These are phyloP conservation scores for Australoheros scitulus DNA, from an alignment of 2,113 vertebrate genomes.

Conservation along the genomic window DNA sequence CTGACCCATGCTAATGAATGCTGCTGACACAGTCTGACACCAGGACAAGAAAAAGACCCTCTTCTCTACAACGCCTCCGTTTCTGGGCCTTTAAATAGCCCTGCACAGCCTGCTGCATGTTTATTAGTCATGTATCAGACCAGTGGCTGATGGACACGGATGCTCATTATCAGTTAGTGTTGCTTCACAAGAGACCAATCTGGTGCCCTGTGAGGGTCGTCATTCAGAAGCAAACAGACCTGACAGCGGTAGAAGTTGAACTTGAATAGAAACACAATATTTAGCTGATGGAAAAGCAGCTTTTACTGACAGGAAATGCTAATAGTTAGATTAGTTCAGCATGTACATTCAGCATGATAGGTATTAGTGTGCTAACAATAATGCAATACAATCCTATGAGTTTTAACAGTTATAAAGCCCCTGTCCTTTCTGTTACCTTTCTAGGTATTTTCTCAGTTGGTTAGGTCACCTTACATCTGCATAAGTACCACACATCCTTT, in stretches of 20 bases:
- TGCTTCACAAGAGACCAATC: conserved; percentile 78
- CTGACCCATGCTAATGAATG: conserved; percentile 64
- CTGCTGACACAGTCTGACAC: conserved; percentile 85
- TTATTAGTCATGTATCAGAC: conserved; percentile 80
- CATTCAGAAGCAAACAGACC: conserved; percentile 64
- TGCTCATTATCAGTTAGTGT: conserved; percentile 83
- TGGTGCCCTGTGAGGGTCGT: conserved; percentile 69
- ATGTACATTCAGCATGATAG: conserved; percentile 9
- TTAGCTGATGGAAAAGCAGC: conserved; percentile 31
- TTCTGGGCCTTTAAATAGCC: conserved; percentile 76
- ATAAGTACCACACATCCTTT: conserved; percentile 50
- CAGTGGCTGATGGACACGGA: conserved; percentile 74
- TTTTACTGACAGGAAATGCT: not conserved
- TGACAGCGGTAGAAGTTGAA: conserved; percentile 38
- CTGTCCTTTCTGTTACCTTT: conserved; percentile 24
- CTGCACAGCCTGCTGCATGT: conserved; percentile 63
- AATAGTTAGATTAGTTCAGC: conserved; percentile 4
- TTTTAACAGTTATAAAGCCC: conserved; percentile 26
- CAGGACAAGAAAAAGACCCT: conserved; percentile 78
- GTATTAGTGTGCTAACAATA: conserved; percentile 6
- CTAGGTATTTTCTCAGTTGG: conserved; percentile 64
- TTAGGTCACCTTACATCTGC: conserved; percentile 71
- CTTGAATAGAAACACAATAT: conserved; percentile 45
- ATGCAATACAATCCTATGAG: conserved; percentile 25
- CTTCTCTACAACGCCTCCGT: conserved; percentile 67